A percentile compares a stretch with the other conserved stretches of the same genome.
phyloP scores from a whole-genome alignment of 2,113 vertebrate species.

The Lamprotornis superbus region DNA sequence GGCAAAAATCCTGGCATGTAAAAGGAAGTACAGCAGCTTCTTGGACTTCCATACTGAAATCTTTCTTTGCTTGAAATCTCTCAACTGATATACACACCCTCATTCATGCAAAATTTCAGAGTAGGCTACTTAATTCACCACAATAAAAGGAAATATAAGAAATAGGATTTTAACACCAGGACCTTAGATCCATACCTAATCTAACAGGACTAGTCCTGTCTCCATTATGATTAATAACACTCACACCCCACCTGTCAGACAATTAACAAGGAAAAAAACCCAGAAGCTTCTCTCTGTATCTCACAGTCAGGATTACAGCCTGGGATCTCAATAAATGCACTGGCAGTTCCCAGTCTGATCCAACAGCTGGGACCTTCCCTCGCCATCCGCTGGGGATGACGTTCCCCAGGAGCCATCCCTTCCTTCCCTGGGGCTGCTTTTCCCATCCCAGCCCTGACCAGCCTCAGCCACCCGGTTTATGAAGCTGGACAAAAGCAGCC shows the following conservation, averaged over 20 bases:
- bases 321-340: not conserved
- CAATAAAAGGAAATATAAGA: not conserved
- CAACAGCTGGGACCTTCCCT: not conserved
- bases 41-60: not conserved
- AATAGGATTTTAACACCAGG: not conserved
- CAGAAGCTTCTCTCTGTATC: not conserved
- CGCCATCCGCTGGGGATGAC: rapidly evolving
- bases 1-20: not conserved
- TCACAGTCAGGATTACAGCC: not conserved
- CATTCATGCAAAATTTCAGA: not conserved
- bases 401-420: not conserved
- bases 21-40: not conserved
- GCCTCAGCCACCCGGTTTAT: not conserved
- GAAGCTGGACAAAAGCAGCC: not conserved
- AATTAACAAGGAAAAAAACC: not conserved
- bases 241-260: not conserved
- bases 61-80: not conserved
- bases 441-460: not conserved
- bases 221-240: not conserved
- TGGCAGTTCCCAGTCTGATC: not conserved
- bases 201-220: not conserved
- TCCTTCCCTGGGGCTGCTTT: not conserved
- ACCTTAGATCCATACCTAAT: not conserved
- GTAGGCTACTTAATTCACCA: not conserved
- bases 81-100: not conserved